A percentile compares a stretch with the other conserved stretches of the same genome.
phyloP scores from a whole-genome alignment of 2,888 invertebrate genomes.

The Chrysopilus asiliformis region DNA sequence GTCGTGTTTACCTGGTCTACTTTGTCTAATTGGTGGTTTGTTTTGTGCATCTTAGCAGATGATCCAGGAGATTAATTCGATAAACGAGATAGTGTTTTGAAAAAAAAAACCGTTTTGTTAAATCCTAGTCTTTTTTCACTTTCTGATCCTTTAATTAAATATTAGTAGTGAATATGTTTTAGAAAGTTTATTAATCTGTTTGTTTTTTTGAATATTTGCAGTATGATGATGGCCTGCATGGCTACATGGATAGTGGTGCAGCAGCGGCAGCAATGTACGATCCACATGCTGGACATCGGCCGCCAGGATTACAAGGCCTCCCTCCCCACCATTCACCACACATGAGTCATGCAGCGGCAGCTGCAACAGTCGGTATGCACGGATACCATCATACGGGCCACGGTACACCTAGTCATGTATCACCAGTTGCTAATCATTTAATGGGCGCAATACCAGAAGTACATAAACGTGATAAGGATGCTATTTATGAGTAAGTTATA shows the following conservation, averaged over 20 bases:
- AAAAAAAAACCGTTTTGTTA: neutral
- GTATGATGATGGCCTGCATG: constrained; percentile 92
- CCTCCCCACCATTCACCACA: constrained; percentile 69
- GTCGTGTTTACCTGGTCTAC: too few relatives aligned
- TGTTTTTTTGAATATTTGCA: constrained; percentile 35
- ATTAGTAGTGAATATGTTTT: too few relatives aligned
- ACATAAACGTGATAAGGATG: constrained; percentile 96
- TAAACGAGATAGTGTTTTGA: too few relatives aligned
- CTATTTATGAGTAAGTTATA: constrained; percentile 89
- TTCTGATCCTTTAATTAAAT: too few relatives aligned
- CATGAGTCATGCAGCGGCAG: constrained; percentile 57
- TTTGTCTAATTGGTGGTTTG: too few relatives aligned
- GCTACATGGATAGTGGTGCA: constrained; percentile 67
- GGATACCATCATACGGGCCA: constrained; percentile 41
- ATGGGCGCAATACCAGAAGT: constrained; percentile 78
- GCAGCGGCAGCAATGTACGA: constrained; percentile 56
- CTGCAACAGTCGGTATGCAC: constrained; percentile 45
- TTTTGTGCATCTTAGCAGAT: too few relatives aligned
- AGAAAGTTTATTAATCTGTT: neutral
- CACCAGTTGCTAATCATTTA: constrained; percentile 75
- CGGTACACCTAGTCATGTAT: constrained; percentile 60
- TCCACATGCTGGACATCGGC: constrained; percentile 55
- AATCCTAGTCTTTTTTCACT: neutral
- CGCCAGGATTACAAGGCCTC: constrained; percentile 44
- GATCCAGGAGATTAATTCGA: too few relatives aligned